Conservation (phyloP, 2,888 invertebrate genomes). For the Thelaira solivaga region DNA sequence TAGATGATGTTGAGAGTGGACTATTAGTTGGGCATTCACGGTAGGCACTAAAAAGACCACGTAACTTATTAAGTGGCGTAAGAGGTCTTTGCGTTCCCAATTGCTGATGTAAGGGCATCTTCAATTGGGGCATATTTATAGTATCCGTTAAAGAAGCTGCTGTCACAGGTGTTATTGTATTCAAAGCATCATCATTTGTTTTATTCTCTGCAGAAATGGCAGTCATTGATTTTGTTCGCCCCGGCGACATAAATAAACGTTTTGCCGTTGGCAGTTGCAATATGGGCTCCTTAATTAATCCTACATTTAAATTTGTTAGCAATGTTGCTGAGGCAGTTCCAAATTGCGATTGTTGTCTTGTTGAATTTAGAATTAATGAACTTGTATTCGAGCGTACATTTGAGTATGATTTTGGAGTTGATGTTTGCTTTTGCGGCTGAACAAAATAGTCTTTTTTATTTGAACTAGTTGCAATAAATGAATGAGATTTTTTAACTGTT, state of each 20-base stretch:
- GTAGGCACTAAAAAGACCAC: conserved; percentile 68
- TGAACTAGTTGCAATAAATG: conserved; percentile 52
- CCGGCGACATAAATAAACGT: conserved; percentile 62
- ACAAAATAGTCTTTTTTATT: conserved; percentile 42
- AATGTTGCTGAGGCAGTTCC: neutral
- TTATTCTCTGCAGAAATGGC: conserved; percentile 16
- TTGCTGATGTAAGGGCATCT: neutral
- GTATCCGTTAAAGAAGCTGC: neutral
- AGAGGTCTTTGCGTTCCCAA: conserved; percentile 26
- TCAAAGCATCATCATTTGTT: neutral
- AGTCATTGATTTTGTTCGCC: conserved; percentile 43
- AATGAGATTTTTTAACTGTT: conserved; percentile 67
- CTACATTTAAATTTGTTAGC: neutral
- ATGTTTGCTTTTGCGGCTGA: conserved; percentile 39
- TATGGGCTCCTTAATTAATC: conserved; percentile 23
- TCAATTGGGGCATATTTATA: neutral
- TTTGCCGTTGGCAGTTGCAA: conserved; percentile 54
- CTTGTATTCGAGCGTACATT: conserved; percentile 36
- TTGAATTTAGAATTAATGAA: neutral
- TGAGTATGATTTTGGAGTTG: conserved; percentile 28
- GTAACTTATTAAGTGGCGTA: conserved; percentile 67
- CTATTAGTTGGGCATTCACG: conserved; percentile 63
- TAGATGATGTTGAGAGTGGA: conserved; percentile 40
- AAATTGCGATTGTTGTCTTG: conserved; percentile 27
- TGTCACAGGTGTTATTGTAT: neutral